phyloP scores from a whole-genome alignment of 2,888 invertebrate species.

The Phyllotreta cruciferae region DNA sequence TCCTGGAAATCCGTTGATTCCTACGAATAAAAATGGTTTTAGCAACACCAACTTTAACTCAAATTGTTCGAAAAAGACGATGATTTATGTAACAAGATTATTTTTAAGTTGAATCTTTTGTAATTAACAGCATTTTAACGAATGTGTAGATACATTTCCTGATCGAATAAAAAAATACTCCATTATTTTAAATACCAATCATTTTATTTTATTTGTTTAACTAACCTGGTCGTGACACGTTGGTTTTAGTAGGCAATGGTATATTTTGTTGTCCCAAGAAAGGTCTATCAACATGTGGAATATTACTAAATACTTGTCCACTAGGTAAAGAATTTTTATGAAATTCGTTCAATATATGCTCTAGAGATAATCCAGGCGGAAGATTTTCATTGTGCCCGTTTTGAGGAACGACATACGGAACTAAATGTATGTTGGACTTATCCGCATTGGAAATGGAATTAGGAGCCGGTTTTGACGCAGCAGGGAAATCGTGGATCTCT shows the following conservation, averaged over 20 bases:
- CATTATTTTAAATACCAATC: too few species aligned
- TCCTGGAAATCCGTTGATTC: slow-evolving; percentile 39
- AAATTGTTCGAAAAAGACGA: too few species aligned
- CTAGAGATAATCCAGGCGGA: slow-evolving; percentile 51
- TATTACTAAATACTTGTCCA: slow-evolving; percentile 32
- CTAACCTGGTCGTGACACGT: slow-evolving; percentile 51
- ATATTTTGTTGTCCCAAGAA: slow-evolving; percentile 51
- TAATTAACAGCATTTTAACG: too few species aligned
- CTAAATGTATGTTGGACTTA: slow-evolving; percentile 40
- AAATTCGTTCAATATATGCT: slow-evolving; percentile 56
- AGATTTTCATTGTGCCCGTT: slow-evolving; percentile 34
- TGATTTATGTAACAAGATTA: too few species aligned
- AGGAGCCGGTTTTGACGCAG: slow-evolving; percentile 26
- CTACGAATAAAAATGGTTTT: slow-evolving; percentile 21
- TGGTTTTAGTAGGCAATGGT: slow-evolving; percentile 49
- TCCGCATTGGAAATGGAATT: slow-evolving; percentile 25
- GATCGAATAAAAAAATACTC: too few species aligned
- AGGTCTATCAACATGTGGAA: slow-evolving; percentile 43
- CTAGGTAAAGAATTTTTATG: slow-evolving; percentile 50
- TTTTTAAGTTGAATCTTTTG: too few species aligned
- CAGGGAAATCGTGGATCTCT: slow-evolving; percentile 55
- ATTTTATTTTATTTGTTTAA: slow-evolving; percentile 18
- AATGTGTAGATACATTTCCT: too few species aligned
- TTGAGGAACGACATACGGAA: slow-evolving; percentile 48
- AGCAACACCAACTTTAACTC: too few species aligned